These are phyloP conservation scores for Notothenia rossii DNA, from an alignment of 2,113 vertebrate species.

Conservation along the genomic window DNA sequence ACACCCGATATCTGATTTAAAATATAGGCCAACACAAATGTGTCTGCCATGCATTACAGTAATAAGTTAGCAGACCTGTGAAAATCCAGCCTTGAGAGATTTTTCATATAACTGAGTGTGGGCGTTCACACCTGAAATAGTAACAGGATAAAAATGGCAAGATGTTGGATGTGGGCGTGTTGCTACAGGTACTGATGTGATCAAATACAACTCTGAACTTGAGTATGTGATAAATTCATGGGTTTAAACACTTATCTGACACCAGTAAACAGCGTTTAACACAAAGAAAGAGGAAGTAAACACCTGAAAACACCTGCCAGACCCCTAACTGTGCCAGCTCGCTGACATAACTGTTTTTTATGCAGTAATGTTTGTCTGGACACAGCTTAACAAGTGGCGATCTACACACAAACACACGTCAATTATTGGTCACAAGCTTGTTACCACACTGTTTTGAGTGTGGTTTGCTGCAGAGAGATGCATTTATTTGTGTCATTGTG, in stretches of 20 bases:
- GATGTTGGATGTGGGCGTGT: slow-evolving; percentile 23
- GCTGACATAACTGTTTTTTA: background rate
- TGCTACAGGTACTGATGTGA: slow-evolving; percentile 18
- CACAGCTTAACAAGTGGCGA: background rate
- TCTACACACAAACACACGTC: background rate
- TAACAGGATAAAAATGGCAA: slow-evolving; percentile 18
- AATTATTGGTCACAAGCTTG: background rate
- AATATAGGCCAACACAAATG: background rate
- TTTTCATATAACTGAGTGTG: slow-evolving; percentile 17
- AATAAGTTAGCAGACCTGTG: background rate
- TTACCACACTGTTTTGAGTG: background rate
- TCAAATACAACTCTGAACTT: slow-evolving; percentile 15
- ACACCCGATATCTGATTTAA: background rate
- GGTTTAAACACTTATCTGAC: background rate
- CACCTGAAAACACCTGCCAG: slow-evolving; percentile 7
- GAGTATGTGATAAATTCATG: slow-evolving; percentile 3
- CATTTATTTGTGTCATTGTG: too few relatives aligned
- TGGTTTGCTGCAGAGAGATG: background rate
- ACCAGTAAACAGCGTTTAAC: background rate
- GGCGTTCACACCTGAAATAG: slow-evolving; percentile 25
- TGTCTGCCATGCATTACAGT: background rate
- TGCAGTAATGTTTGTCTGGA: slow-evolving; percentile 15
- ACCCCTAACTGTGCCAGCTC: slow-evolving; percentile 4
- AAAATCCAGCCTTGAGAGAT: slow-evolving; percentile 22
- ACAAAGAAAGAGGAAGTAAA: background rate